Conservation (phyloP, 2,888 invertebrate species). For the Drosophila subsilvestris region DNA sequence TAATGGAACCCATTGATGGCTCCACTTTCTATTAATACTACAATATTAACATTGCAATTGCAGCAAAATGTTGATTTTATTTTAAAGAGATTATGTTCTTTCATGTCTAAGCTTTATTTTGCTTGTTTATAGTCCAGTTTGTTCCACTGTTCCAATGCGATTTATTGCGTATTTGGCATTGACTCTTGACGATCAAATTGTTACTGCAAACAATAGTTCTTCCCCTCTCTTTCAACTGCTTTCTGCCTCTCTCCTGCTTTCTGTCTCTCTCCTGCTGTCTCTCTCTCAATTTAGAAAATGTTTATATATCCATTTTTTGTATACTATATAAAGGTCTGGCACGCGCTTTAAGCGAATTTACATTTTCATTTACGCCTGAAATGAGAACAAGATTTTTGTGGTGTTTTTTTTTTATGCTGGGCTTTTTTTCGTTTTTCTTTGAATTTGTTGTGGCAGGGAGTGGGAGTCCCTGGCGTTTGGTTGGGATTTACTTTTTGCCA, state of each 20-base stretch:
- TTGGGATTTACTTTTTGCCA: slow-evolving; percentile 33
- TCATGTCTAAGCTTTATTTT: too few relatives aligned
- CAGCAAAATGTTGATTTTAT: too few relatives aligned
- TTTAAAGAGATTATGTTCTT: too few relatives aligned
- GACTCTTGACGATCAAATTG: slow-evolving; percentile 31
- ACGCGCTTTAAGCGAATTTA: slow-evolving; percentile 63
- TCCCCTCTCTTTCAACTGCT: background rate
- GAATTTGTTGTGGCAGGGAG: slow-evolving; percentile 29
- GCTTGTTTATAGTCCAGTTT: background rate
- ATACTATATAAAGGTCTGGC: slow-evolving; percentile 8
- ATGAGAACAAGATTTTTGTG: slow-evolving; percentile 63
- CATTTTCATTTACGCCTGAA: slow-evolving; percentile 74
- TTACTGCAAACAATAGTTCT: background rate
- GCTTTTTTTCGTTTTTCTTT: slow-evolving; percentile 52
- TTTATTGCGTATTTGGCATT: slow-evolving; percentile 33
- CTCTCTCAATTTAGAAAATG: background rate
- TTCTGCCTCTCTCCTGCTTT: background rate
- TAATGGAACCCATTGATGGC: too few relatives aligned
- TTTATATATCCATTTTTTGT: background rate
- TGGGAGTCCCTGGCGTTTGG: slow-evolving; percentile 30
- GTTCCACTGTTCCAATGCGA: slow-evolving; percentile 41
- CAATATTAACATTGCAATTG: too few relatives aligned
- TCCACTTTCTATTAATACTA: too few relatives aligned
- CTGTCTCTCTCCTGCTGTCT: background rate
- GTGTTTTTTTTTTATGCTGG: slow-evolving; percentile 10